Evolutionary conservation across 2,113 vertebrate species (phyloP), one percentile per base, ranked within the genome.

Genomic region (Sclerurus mexicanus): DNA sequence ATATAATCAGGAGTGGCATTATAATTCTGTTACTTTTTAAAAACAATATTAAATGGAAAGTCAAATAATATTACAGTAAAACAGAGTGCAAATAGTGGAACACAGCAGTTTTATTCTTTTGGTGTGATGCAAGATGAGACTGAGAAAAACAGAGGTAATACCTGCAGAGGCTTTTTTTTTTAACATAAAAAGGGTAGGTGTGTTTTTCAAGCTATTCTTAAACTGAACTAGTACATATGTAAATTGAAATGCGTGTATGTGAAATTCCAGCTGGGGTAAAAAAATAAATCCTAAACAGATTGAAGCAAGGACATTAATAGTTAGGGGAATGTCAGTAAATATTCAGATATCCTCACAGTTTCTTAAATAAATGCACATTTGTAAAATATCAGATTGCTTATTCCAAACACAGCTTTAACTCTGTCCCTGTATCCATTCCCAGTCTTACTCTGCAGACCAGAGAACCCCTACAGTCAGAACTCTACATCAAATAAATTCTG

Each of bases 281-380:
- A 60, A 56, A 63, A 30, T 19, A 68, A 72, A 46, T 49, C 63
- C 78, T 91, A 35, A 95, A 53, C 60, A 76, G 40, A 78, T 33
- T 79, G 92, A 93, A 89, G 52, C 15, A 49, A 90, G 76, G 86
- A 90, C 89, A 79, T 87, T 2, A 89, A 89, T 89, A 0, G 0
- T 90, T 92, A 78, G 40, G 72, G 53, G 79, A 92, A 93, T 62
- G 60, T 92, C 83, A 82, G 59, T 93, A 82, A 84, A 90, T 96
- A 89, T 72, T 87, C 93, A 93, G 69, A 89, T 90, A 93, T 52
- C 69, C 37, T 92, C 69, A 74, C 52, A 89, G 47, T 93, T 96
- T 92, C 64, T 92, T 90, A 96, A 96, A 94, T 84, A 95, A 95
- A 82, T 82, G 68, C 88, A 92, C 80, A 75, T 86, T 88, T 92